Percentiles rank a stretch among this genome's conserved stretches.
phyloP scores from a whole-genome alignment of 2,888 invertebrate genomes.

The Caenorhabditis plicata region DNA sequence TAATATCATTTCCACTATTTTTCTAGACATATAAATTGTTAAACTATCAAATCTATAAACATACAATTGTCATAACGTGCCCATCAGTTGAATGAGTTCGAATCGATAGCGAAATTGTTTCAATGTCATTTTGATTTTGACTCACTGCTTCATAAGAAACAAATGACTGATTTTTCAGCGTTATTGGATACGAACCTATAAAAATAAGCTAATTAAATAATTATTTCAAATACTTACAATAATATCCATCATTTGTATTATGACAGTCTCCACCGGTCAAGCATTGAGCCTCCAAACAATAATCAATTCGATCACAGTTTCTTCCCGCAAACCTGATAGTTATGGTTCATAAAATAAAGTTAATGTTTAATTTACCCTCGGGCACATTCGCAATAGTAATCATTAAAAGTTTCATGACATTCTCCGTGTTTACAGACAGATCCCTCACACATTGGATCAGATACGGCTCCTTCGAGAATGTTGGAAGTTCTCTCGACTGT shows the following conservation, averaged over 20 bases:
- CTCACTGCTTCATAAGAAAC: no score
- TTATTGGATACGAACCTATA: no score
- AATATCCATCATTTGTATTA: slow-evolving; percentile 49
- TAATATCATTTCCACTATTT: not conserved
- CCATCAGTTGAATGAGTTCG: slow-evolving; percentile 41
- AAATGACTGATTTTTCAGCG: no score
- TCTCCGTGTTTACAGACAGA: slow-evolving; percentile 80
- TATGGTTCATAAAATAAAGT: not conserved
- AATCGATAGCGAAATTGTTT: slow-evolving; percentile 26
- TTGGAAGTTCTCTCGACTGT: slow-evolving; percentile 41
- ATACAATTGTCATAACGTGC: slow-evolving; percentile 39
- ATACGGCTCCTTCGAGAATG: slow-evolving; percentile 56
- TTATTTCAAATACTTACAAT: slow-evolving; percentile 38
- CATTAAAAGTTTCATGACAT: slow-evolving; percentile 82
- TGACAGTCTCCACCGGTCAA: slow-evolving; percentile 44
- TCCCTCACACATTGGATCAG: slow-evolving; percentile 53
- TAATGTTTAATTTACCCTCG: slow-evolving; percentile 25
- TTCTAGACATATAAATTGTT: no score
- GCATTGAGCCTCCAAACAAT: slow-evolving; percentile 47
- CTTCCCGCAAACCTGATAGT: slow-evolving; percentile 21
- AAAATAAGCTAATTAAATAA: not conserved
- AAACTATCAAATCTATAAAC: not conserved
- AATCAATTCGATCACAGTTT: slow-evolving; percentile 50
- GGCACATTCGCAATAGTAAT: slow-evolving; percentile 54
- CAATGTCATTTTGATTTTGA: no score